A percentile compares a stretch with the other conserved stretches of the same genome.
Evolutionary conservation across 2,113 vertebrate species (phyloP).

Genomic region (Albula goreensis): DNA sequence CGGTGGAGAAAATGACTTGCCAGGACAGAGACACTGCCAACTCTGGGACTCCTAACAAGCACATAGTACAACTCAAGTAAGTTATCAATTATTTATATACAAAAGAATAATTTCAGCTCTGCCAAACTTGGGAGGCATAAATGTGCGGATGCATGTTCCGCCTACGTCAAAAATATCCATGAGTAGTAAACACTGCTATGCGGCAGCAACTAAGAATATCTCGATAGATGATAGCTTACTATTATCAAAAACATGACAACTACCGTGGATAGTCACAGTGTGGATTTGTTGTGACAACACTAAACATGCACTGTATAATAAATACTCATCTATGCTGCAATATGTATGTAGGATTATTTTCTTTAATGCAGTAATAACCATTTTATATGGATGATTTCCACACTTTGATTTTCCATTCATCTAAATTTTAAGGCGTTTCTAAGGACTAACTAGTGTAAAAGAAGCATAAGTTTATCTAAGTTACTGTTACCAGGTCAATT

Average conservation of each 20-base stretch:
- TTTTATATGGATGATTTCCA: background rate
- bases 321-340: no score
- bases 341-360: background rate
- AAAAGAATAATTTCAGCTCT: background rate
- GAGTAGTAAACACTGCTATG: background rate
- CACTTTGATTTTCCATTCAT: background rate
- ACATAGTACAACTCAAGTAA: background rate
- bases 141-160: background rate
- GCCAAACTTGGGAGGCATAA: background rate
- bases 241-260: constrained; percentile 6
- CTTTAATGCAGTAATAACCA: background rate
- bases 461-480: background rate
- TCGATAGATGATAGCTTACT: background rate
- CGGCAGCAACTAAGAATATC: background rate
- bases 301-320: no score
- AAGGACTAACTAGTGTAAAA: background rate
- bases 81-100: background rate
- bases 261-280: background rate
- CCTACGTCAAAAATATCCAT: background rate
- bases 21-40: background rate
- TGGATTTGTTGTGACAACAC: background rate
- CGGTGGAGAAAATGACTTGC: background rate
- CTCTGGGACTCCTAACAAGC: background rate
- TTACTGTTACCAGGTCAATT: background rate
- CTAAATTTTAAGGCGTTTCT: background rate